These are phyloP conservation scores for Anguilla megastoma DNA, from an alignment of 2,797 vertebrate species.

Conservation along the genomic window DNA sequence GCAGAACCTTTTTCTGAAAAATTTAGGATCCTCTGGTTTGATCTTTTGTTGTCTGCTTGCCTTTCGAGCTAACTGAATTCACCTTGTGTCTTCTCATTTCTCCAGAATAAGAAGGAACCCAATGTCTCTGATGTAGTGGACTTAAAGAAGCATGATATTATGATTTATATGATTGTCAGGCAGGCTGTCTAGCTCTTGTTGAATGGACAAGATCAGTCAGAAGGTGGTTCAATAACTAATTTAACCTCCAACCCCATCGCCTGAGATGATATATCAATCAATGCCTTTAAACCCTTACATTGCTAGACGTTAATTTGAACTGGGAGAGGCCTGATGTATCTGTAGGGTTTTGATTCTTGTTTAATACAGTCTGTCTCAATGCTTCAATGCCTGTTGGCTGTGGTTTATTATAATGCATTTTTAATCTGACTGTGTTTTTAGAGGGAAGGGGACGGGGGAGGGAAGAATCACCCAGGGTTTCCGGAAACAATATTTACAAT, in stretches of 20 bases:
- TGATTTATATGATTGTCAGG: slow-evolving; percentile 54
- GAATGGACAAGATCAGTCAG: slow-evolving; percentile 53
- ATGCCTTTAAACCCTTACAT: slow-evolving; percentile 43
- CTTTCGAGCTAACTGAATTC: slow-evolving; percentile 21
- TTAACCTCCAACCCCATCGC: slow-evolving; percentile 64
- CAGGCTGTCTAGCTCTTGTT: slow-evolving; percentile 32
- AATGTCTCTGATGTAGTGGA: slow-evolving; percentile 31
- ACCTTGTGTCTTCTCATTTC: not conserved
- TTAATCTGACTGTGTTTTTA: not conserved
- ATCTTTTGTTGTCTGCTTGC: not conserved
- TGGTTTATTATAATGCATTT: not conserved
- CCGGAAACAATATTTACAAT: not conserved
- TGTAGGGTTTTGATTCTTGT: not conserved
- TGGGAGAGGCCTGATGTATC: not conserved
- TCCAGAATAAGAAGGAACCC: not conserved
- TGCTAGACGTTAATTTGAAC: slow-evolving; percentile 23
- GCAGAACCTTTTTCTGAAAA: not conserved
- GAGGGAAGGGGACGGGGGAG: not conserved
- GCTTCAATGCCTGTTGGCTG: not conserved
- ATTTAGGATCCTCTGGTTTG: not conserved
- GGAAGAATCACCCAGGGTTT: not conserved
- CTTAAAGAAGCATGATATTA: slow-evolving; percentile 37
- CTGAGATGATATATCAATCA: slow-evolving; percentile 64
- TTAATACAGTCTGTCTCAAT: slow-evolving; percentile 18
- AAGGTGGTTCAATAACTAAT: slow-evolving; percentile 75